Conservation (phyloP, 2,797 vertebrate species). For the Leucoraja ocellata region DNA sequence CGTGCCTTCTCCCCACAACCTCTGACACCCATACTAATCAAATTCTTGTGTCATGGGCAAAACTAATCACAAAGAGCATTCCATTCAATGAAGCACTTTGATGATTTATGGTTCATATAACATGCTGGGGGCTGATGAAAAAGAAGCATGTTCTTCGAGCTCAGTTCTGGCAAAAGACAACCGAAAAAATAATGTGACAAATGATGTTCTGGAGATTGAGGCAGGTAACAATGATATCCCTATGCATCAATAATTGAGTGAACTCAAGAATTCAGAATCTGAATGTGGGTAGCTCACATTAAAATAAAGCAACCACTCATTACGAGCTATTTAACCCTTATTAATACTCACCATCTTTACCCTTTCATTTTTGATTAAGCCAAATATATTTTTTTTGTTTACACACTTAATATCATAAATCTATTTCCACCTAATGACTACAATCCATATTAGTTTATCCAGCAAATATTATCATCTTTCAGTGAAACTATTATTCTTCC, state of each 20-base stretch:
- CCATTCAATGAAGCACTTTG: not conserved
- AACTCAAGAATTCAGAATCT: not conserved
- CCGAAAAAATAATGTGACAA: not conserved
- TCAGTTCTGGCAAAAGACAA: not conserved
- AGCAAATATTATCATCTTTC: not conserved
- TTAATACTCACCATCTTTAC: not conserved
- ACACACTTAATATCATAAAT: not conserved
- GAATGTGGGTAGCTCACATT: not conserved
- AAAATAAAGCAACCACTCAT: not conserved
- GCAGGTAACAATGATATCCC: not conserved
- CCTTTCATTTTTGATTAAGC: not conserved
- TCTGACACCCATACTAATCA: no score
- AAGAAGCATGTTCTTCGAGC: not conserved
- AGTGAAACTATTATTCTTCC: not conserved
- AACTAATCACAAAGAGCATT: not conserved
- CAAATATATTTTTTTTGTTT: not conserved
- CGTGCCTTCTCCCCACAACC: no score
- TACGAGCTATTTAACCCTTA: not conserved
- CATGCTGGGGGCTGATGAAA: not conserved
- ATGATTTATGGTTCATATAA: not conserved
- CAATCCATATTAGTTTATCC: not conserved
- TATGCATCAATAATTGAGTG: not conserved
- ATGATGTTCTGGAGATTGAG: not conserved
- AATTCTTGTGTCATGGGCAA: no score
- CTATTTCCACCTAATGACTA: not conserved